phyloP scores from a whole-genome alignment of 2,888 invertebrate genomes.

The Epirrhoe alternata region DNA sequence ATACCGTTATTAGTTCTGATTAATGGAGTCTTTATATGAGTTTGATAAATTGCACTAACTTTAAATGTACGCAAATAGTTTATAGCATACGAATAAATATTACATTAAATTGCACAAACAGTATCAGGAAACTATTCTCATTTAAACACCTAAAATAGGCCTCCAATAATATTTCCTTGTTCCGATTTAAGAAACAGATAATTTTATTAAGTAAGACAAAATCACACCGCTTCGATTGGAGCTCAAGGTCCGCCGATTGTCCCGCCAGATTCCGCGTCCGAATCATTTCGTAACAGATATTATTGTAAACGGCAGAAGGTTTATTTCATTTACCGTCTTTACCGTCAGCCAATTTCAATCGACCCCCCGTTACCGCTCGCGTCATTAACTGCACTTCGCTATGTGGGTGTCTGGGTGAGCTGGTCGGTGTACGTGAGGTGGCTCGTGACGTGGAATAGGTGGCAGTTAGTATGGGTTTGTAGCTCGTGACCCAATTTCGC shows the following conservation, averaged over 20 bases:
- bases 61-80: too few relatives aligned
- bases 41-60: too few relatives aligned
- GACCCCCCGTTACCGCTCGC: slow-evolving; percentile 48
- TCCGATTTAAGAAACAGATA: slow-evolving; percentile 2
- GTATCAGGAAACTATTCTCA: neutral
- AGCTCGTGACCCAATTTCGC: slow-evolving; percentile 84
- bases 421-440: slow-evolving; percentile 75
- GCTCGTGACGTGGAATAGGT: slow-evolving; percentile 51
- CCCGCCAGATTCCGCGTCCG: slow-evolving; percentile 61
- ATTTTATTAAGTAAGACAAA: slow-evolving; percentile 6
- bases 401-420: slow-evolving; percentile 57
- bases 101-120: neutral
- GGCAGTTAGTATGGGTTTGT: slow-evolving; percentile 32
- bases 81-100: too few relatives aligned
- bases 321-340: slow-evolving; percentile 72
- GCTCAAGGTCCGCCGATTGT: slow-evolving; percentile 50
- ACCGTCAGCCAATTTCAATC: slow-evolving; percentile 55
- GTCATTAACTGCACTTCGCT: slow-evolving; percentile 49
- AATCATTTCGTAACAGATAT: slow-evolving; percentile 63
- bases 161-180: neutral
- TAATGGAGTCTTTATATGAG: neutral
- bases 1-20: neutral
- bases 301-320: slow-evolving; percentile 73
- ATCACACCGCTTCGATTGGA: slow-evolving; percentile 28
- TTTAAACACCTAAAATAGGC: neutral